phyloP scores from a whole-genome alignment of 2,797 vertebrate genomes.

The Botia almorhae region DNA sequence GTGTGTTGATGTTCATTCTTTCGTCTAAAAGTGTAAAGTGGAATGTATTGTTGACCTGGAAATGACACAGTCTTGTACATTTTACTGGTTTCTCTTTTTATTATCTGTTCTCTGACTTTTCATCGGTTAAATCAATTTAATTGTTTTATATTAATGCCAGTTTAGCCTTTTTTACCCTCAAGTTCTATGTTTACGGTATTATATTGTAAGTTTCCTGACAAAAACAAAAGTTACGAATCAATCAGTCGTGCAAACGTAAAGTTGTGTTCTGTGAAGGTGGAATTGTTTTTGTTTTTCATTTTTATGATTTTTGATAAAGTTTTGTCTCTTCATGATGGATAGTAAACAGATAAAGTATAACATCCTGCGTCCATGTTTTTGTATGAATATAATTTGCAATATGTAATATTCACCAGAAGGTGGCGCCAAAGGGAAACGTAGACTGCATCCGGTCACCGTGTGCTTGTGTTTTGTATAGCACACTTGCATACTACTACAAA shows the following conservation, averaged over 20 bases:
- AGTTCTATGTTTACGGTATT: not conserved
- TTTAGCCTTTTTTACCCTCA: not conserved
- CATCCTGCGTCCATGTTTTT: conserved; percentile 57
- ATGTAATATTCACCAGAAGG: conserved; percentile 38
- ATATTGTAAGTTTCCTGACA: not conserved
- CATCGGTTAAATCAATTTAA: not conserved
- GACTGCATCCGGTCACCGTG: too few relatives aligned
- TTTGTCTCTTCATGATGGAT: conserved; percentile 75
- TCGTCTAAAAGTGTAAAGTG: conserved; percentile 63
- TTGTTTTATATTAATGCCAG: not conserved
- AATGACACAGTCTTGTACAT: conserved; percentile 39
- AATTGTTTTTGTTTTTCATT: conserved; percentile 64
- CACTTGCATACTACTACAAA: too few relatives aligned
- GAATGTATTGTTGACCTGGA: conserved; percentile 62
- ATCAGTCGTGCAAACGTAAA: conserved; percentile 17
- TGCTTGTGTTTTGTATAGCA: too few relatives aligned
- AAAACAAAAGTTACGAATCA: conserved; percentile 16
- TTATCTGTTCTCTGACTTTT: conserved; percentile 8
- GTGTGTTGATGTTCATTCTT: conserved; percentile 58
- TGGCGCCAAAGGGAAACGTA: not conserved
- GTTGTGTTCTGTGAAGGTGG: conserved; percentile 31
- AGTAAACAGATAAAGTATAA: conserved; percentile 72
- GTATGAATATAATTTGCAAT: not conserved
- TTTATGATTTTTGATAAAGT: conserved; percentile 81
- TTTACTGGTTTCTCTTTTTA: conserved; percentile 23